Evolutionary conservation across 2,888 invertebrate genomes (phyloP).

Genomic region (Dryadula phaetusa): DNA sequence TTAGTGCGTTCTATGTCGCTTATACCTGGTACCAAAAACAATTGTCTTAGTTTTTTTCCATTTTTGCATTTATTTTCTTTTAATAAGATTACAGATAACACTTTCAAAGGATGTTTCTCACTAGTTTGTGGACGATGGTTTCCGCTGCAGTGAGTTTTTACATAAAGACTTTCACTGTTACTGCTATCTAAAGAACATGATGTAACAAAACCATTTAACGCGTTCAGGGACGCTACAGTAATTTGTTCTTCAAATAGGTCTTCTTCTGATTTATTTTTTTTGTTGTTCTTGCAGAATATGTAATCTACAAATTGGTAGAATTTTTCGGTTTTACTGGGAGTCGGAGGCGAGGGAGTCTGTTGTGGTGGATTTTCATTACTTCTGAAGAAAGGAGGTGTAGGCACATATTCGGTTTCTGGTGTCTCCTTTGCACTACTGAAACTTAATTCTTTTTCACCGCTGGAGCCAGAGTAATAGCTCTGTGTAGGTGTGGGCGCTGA

Average conservation of each 20-base stretch:
- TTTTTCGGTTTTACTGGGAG: not conserved
- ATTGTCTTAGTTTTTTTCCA: not conserved
- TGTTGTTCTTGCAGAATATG: not conserved
- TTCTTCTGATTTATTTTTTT: not conserved
- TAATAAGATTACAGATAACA: not conserved
- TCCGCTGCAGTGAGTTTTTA: not conserved
- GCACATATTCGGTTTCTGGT: not conserved
- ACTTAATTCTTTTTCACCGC: not conserved
- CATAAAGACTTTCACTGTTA: not conserved
- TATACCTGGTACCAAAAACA: not conserved
- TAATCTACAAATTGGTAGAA: not conserved
- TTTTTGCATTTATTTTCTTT: not conserved
- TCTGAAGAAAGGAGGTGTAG: not conserved
- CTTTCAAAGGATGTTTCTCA: not conserved
- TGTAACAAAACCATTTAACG: too few species aligned
- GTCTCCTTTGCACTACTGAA: not conserved
- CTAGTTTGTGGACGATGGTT: not conserved
- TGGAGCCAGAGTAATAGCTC: not conserved
- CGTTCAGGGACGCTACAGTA: not conserved
- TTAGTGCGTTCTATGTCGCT: too few species aligned
- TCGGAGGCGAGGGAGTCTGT: not conserved
- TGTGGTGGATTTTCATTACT: not conserved
- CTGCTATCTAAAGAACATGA: not conserved
- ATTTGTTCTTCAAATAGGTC: not conserved
- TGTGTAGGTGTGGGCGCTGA: not conserved